Conservation (phyloP, 2,888 invertebrate genomes). For the Drosophila peninsularis region DNA sequence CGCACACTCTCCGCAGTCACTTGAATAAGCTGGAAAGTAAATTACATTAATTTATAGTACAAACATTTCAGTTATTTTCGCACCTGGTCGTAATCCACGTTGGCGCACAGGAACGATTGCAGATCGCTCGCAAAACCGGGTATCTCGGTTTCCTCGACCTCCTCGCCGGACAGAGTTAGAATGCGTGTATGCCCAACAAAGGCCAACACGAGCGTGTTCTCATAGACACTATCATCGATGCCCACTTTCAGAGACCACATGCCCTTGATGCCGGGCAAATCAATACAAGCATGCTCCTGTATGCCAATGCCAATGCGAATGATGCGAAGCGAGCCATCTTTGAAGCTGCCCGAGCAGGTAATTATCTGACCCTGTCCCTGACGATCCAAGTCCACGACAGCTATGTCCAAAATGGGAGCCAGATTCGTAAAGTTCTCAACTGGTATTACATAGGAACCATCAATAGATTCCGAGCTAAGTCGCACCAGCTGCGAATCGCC, state of each 20-base stretch:
- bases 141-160: conserved; percentile 98
- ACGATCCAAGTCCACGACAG: conserved; percentile 97
- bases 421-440: conserved; percentile 99
- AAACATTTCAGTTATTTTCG: conserved; percentile 28
- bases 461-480: conserved; percentile 93
- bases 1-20: conserved; percentile 91
- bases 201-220: conserved; percentile 96
- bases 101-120: conserved; percentile 97
- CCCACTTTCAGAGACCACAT: conserved; percentile 97
- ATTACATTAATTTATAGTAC: background rate
- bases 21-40: conserved; percentile 86
- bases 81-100: conserved; percentile 93
- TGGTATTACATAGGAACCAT: conserved; percentile 95
- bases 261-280: conserved; percentile 98
- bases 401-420: conserved; percentile 99
- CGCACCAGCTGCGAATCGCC: conserved; percentile 98
- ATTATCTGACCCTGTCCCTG: conserved; percentile 99
- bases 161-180: conserved; percentile 95
- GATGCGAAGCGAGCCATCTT: conserved; percentile 98
- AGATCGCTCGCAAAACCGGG: conserved; percentile 95
- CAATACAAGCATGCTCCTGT: conserved; percentile 98
- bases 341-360: conserved; percentile 98
- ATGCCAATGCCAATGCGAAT: conserved; percentile 99
- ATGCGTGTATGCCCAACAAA: conserved; percentile 99
- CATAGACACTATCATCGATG: conserved; percentile 86